Conservation (phyloP, 2,797 vertebrate species). For the Denticeps clupeoides region DNA sequence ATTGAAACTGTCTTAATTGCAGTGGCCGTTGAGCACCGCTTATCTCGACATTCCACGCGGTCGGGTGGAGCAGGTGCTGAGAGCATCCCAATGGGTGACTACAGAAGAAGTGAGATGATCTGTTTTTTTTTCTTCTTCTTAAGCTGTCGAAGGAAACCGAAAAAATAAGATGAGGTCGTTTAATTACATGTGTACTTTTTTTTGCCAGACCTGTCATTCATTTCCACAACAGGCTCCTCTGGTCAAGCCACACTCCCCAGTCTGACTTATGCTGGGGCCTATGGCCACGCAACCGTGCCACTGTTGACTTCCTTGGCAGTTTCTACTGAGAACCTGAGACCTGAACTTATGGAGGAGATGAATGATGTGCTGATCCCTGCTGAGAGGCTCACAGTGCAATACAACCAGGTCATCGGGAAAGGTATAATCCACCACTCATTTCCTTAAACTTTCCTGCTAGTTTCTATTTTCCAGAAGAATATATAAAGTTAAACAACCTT, state of each 20-base stretch:
- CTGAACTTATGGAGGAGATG: constrained; percentile 77
- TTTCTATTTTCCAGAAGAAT: too few species aligned
- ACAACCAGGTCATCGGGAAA: constrained; percentile 80
- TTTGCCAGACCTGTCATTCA: constrained; percentile 25
- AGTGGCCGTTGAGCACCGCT: constrained; percentile 48
- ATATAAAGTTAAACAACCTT: too few species aligned
- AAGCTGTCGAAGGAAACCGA: too few species aligned
- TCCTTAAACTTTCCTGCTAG: too few species aligned
- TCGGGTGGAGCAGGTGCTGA: constrained; percentile 22
- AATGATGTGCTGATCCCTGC: constrained; percentile 86
- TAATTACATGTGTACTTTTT: too few species aligned
- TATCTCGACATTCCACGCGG: constrained; percentile 38
- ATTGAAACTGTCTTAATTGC: constrained; percentile 18
- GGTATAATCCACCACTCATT: constrained; percentile 48
- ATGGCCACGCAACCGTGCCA: constrained; percentile 55
- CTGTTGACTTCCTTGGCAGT: constrained; percentile 58
- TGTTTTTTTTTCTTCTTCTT: too few species aligned
- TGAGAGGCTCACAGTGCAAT: constrained; percentile 64
- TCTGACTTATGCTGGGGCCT: constrained; percentile 41
- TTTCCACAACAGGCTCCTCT: constrained; percentile 35
- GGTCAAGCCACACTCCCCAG: constrained; percentile 40
- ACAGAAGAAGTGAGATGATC: constrained; percentile 51
- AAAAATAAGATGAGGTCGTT: too few species aligned
- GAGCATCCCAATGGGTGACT: constrained; percentile 49
- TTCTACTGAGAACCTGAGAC: constrained; percentile 60